These are phyloP conservation scores for Galemys pyrenaicus DNA, from an alignment of 2,113 vertebrate species.

Conservation along the genomic window DNA sequence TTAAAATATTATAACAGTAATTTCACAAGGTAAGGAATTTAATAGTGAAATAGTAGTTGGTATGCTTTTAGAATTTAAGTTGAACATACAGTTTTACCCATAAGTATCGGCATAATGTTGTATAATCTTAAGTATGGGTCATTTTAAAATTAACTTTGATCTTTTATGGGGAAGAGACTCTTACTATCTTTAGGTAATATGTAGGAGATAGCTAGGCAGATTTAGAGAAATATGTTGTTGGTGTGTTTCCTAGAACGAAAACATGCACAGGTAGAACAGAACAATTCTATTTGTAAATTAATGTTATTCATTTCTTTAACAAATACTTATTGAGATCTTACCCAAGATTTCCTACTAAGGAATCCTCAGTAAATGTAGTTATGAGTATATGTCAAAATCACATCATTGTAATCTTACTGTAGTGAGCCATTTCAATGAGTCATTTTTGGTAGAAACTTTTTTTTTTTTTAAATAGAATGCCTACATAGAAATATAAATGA, in stretches of 20 bases:
- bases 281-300: neutral
- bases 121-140: neutral
- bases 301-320: neutral
- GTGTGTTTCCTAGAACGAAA: neutral
- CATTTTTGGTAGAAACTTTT: neutral
- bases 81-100: neutral
- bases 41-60: constrained; percentile 44
- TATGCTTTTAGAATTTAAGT: constrained; percentile 56
- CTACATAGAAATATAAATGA: neutral
- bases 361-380: neutral
- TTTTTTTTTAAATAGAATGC: constrained; percentile 1
- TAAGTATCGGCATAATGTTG: neutral
- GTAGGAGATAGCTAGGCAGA: neutral
- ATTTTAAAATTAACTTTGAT: constrained; percentile 29
- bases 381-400: neutral
- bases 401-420: neutral
- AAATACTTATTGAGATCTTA: neutral
- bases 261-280: neutral
- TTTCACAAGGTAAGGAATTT: constrained; percentile 62
- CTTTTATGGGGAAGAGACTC: neutral
- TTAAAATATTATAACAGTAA: constrained; percentile 78
- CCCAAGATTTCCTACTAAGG: neutral
- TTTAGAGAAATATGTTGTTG: neutral
- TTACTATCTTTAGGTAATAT: neutral
- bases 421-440: neutral